A percentile compares a stretch with the other conserved stretches of the same genome.
Evolutionary conservation across 2,888 invertebrate genomes (phyloP).

Genomic region (Drosophila niveifrons): DNA sequence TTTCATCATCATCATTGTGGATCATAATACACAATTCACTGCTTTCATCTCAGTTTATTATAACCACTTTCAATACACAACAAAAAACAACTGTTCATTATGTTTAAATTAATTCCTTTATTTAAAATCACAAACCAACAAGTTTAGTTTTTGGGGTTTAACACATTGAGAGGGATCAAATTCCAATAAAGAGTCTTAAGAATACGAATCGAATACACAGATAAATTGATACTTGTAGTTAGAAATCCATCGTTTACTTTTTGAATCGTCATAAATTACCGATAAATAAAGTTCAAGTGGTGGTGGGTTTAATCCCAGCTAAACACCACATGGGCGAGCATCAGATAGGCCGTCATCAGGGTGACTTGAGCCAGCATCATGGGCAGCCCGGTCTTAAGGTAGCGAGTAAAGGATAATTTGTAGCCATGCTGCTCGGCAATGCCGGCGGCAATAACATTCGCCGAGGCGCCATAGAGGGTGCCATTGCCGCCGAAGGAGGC

Average conservation of each 20-base stretch:
- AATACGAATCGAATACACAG: constrained; percentile 4
- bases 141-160: not conserved
- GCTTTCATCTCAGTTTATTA: no score
- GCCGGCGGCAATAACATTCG: constrained; percentile 96
- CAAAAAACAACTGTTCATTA: not conserved
- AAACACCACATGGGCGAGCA: constrained; percentile 90
- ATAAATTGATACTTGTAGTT: not conserved
- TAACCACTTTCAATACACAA: not conserved
- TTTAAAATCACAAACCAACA: constrained; percentile 30
- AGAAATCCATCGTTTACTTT: not conserved
- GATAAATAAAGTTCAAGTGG: not conserved
- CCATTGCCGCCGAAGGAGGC: constrained; percentile 97
- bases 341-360: constrained; percentile 89
- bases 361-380: constrained; percentile 91
- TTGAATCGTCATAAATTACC: not conserved
- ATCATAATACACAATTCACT: no score
- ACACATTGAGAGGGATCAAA: constrained; percentile 1
- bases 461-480: constrained; percentile 95
- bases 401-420: constrained; percentile 92
- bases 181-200: constrained; percentile 2
- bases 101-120: constrained; percentile 10
- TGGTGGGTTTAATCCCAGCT: constrained; percentile 72
- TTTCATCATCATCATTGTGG: no score
- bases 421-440: constrained; percentile 97
- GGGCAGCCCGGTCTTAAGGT: constrained; percentile 94